Evolutionary conservation across 2,113 vertebrate genomes (phyloP).

Genomic region (Ursus arctos): DNA sequence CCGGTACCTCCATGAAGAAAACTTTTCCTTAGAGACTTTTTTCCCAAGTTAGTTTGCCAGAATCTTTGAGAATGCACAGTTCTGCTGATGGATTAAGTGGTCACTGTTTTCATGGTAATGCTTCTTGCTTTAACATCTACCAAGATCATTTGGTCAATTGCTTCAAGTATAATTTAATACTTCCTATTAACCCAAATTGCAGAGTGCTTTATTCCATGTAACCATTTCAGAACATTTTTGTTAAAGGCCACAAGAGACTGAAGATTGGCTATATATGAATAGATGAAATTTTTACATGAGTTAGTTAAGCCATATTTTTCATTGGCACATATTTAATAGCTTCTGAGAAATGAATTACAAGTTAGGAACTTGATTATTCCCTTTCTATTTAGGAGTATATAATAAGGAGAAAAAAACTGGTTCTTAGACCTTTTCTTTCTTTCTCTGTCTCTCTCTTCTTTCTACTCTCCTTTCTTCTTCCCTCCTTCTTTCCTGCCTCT

Average conservation of each 20-base stretch:
- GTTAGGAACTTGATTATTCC: neutral
- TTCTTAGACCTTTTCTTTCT: neutral
- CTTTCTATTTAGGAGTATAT: neutral
- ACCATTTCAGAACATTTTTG: constrained; percentile 51
- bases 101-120: neutral
- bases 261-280: neutral
- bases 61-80: neutral
- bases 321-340: constrained; percentile 33
- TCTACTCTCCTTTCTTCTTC: neutral
- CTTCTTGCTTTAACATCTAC: constrained; percentile 33
- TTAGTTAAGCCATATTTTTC: constrained; percentile 37
- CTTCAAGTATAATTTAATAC: constrained; percentile 52
- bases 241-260: constrained; percentile 26
- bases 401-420: neutral
- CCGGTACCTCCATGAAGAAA: neutral
- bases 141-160: constrained; percentile 27
- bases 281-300: neutral
- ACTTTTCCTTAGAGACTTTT: neutral
- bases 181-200: constrained; percentile 46
- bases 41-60: neutral
- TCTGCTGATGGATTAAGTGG: neutral
- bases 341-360: constrained; percentile 52
- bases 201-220: constrained; percentile 52
- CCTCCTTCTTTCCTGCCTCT: neutral
- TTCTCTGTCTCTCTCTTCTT: neutral